Evolutionary conservation across 64 coral and sea anemone species (phyloP), one percentile per base, ranked within the genome.

Genomic region (Stichodactyla mertensii): DNA sequence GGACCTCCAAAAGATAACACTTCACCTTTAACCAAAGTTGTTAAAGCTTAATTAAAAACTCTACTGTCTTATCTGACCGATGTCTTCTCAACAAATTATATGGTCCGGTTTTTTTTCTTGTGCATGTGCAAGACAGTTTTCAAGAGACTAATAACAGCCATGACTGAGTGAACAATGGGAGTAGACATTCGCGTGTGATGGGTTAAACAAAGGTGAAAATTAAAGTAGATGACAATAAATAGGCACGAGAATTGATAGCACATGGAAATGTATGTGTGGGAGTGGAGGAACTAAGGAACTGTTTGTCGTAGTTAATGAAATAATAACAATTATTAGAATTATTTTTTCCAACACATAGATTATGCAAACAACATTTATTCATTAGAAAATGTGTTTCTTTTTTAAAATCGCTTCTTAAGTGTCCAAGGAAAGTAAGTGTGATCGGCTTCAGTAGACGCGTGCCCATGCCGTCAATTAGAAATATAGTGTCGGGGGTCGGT

Each of bases 1-100:
- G 78, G 6, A 54, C 53, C 51, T 60, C 60, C 60, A 61, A 55
- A 85, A 85, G 83, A 85, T 85, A 85, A 31, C 83, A 61, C 31
- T 85, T 85, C 83, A 85, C 83, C 83, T 85, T 85, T 85, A 85
- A 64, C 60, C 56, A 85, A 55, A 55, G 24, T 24, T 85, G 27
- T 85, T 64, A 36, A 51, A 85, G 83, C 83, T 85, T 85, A 85
- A 85, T 85, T 85, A 85, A 85, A 45, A 85, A 81, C 51, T 81
- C 78, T 81, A 55, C 53, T 45, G 69, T 31, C 52, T 81, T 81
- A 81, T 81, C 78, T 52, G 36, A 15, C 16, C 13, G 51, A 55
- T 31, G 54, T 81, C 24, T 45, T 81, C 78, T 54, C 52, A 81
- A 81, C 18, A 52, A 81, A 16, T 81, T 53, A 81, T 55, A 81